These are phyloP conservation scores for Enteromius anoplus DNA, from an alignment of 2,797 vertebrate genomes.

Conservation along the genomic window DNA sequence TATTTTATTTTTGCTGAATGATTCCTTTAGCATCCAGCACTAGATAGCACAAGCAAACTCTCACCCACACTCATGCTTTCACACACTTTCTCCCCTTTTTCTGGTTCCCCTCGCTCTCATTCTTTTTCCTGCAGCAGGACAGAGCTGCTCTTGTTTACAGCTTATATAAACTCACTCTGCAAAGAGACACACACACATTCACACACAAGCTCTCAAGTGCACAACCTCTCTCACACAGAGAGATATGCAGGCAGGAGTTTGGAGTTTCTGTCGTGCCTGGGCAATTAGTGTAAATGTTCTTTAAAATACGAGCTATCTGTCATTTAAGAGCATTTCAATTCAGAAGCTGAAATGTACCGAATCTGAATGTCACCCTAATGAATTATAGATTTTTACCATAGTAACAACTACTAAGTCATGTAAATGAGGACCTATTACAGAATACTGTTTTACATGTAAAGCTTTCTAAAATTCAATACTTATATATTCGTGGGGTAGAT, in stretches of 20 bases:
- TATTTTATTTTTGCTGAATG: not conserved
- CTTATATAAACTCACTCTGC: slow-evolving; percentile 75
- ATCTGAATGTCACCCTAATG: not conserved
- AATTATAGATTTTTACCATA: not conserved
- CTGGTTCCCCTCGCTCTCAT: slow-evolving; percentile 30
- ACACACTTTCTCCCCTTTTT: slow-evolving; percentile 37
- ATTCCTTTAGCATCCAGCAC: not conserved
- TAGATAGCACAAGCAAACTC: slow-evolving; percentile 20
- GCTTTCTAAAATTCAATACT: not conserved
- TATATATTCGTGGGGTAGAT: too few species aligned
- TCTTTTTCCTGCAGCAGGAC: slow-evolving; percentile 65
- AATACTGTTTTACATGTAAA: too few species aligned
- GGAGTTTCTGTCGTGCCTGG: slow-evolving; percentile 24
- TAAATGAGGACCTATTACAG: too few species aligned
- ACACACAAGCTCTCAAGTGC: slow-evolving; percentile 27
- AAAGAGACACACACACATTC: slow-evolving; percentile 45
- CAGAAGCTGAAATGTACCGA: not conserved
- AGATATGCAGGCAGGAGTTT: slow-evolving; percentile 19
- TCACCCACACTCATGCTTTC: slow-evolving; percentile 27
- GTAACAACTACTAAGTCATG: not conserved
- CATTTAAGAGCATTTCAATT: not conserved
- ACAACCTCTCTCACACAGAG: not conserved
- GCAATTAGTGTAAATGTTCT: not conserved
- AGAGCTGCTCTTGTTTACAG: slow-evolving; percentile 81
- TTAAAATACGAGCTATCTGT: not conserved